Conservation (phyloP, 1,140 invertebrate genomes). For the Penaeus chinensis region DNA sequence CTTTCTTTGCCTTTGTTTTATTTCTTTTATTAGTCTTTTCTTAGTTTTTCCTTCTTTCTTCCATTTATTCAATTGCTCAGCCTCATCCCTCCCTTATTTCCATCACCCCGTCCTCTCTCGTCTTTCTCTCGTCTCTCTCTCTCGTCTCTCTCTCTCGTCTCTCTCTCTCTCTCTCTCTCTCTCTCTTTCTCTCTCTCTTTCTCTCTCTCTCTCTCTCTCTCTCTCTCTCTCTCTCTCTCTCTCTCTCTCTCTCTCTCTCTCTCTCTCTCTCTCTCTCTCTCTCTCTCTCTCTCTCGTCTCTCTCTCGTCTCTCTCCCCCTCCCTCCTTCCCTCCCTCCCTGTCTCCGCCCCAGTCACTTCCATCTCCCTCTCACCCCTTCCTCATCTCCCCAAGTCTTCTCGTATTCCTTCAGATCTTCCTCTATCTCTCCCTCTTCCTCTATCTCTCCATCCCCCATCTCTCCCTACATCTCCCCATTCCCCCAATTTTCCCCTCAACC, state of each 20-base stretch:
- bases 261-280: constrained; percentile 9
- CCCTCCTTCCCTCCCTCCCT: neutral
- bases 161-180: neutral
- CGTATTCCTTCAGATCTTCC: neutral
- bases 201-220: constrained; percentile 9
- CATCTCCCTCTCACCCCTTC: no score
- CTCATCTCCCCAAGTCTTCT: neutral
- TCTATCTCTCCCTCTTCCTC: neutral
- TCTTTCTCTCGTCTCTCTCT: constrained; percentile 14
- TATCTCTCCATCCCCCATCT: neutral
- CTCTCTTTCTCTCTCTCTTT: neutral
- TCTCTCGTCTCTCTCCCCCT: neutral
- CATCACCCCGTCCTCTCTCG: neutral
- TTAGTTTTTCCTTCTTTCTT: no score
- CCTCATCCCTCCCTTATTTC: neutral
- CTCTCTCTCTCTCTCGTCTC: neutral
- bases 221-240: constrained; percentile 16
- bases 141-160: neutral
- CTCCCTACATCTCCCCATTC: neutral
- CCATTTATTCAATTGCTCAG: no score
- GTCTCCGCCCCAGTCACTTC: neutral
- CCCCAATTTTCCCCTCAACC: neutral
- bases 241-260: neutral
- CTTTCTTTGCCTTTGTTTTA: no score
- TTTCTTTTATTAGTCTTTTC: no score